phyloP scores from a whole-genome alignment of 2,888 invertebrate species.

The Epirrita christyi region DNA sequence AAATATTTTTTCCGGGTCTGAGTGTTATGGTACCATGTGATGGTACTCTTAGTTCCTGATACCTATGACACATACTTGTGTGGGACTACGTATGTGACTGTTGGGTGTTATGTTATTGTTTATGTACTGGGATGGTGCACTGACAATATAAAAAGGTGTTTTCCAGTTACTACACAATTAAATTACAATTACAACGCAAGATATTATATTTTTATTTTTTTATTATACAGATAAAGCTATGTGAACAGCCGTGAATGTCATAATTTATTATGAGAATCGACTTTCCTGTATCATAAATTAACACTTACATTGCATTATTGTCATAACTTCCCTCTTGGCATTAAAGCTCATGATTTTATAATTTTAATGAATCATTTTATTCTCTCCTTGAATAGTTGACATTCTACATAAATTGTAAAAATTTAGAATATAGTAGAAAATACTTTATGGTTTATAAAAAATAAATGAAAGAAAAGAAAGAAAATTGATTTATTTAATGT shows the following conservation, averaged over 20 bases:
- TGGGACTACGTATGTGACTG: too few species aligned
- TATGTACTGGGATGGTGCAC: too few species aligned
- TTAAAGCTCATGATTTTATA: constrained; percentile 10
- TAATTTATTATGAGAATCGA: constrained; percentile 23
- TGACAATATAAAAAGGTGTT: background rate
- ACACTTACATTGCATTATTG: constrained; percentile 21
- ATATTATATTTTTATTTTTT: constrained; percentile 4
- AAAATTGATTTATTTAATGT: too few species aligned
- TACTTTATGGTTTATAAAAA: too few species aligned
- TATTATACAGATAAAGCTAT: constrained; percentile 18
- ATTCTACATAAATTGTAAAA: background rate
- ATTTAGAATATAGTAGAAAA: too few species aligned
- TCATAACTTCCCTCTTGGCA: constrained; percentile 23
- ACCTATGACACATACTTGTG: too few species aligned
- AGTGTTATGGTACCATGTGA: too few species aligned
- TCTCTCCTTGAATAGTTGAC: background rate
- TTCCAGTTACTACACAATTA: background rate
- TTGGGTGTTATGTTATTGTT: too few species aligned
- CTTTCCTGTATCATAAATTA: constrained; percentile 31
- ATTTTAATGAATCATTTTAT: background rate
- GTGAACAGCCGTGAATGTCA: constrained; percentile 22
- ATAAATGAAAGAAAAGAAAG: too few species aligned
- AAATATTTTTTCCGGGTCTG: too few species aligned
- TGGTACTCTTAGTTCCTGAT: too few species aligned
- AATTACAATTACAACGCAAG: constrained; percentile 1